phyloP scores from a whole-genome alignment of 2,797 vertebrate species.

The Graptemys geographica region DNA sequence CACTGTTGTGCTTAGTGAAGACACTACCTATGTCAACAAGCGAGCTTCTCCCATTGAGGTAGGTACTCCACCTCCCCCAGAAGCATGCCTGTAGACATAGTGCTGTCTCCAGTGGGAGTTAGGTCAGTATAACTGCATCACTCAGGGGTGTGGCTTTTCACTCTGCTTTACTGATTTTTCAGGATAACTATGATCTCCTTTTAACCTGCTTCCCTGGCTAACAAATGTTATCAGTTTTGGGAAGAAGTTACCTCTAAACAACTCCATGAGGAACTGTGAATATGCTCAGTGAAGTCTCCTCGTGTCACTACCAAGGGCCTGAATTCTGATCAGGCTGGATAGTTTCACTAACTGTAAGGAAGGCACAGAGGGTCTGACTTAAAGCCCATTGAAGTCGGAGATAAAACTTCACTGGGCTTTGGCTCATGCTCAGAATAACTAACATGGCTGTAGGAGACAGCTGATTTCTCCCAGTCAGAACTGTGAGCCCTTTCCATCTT shows the following conservation, averaged over 20 bases:
- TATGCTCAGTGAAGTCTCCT: not conserved
- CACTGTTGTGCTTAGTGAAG: not conserved
- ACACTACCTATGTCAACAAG: not conserved
- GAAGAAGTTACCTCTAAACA: not conserved
- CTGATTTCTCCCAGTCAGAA: not conserved
- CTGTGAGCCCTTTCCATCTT: not conserved
- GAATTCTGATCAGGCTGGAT: not conserved
- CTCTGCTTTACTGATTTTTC: not conserved
- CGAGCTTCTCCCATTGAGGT: not conserved
- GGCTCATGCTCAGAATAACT: not conserved
- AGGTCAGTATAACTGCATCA: not conserved
- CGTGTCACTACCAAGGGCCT: not conserved
- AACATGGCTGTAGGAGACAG: not conserved
- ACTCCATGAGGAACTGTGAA: not conserved
- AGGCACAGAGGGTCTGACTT: accelerated
- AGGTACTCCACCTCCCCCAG: not conserved
- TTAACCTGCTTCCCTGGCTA: not conserved
- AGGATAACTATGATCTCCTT: not conserved
- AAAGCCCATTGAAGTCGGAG: not conserved
- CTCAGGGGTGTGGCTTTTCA: not conserved
- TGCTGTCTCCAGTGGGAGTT: not conserved
- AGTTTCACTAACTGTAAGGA: not conserved
- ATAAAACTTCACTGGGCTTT: not conserved
- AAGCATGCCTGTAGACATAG: not conserved
- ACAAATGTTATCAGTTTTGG: not conserved